Base-by-base conservation (phyloP, 2,113 vertebrate species). In the Pluvialis apricaria region DNA sequence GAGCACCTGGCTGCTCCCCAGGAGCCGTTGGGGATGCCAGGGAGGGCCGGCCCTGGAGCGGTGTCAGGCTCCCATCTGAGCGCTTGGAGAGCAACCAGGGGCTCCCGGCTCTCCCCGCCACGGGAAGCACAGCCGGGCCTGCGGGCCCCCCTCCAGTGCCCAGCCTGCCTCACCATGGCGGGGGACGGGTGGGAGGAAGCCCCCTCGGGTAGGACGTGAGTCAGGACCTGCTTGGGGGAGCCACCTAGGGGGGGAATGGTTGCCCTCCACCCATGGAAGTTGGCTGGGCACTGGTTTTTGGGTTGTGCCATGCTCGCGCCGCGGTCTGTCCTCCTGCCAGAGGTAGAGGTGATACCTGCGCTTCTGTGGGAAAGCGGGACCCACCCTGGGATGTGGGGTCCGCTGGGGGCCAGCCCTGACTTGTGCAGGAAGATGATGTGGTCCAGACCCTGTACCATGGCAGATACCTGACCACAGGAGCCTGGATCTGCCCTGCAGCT, bases 1-100 rank as follows among this genome's bases (percentile, higher is more conserved):
- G 79, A 86, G 82, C 84, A 91, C 81, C 94, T 97, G 94, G 89
- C 93, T 7, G 28, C 62, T 96, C 91, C 94, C 86, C 93, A 97
- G 93, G 64, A 96, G 85, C 64, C 3, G 1, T 44, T 0, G 0
- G 54, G n/a, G n/a, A 88, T 90, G 92, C 96, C 92, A 95, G 90
- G 3, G 4, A 49, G 79, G 87, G 90, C 92, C 0, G 45, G 62
- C 28, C 66, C 72, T 72, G 75, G 71, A 73, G 75, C 8, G 0
- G 19, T 58, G 54, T 83, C 78, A 70, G 88, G 58, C 68, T 95
- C 28, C 54, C 38, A 38, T 92, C 75, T 8, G 1, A 66, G 38
- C 2, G 4, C 68, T 82, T 94, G 85, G 66, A 93, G 58, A 80
- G 29, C 79, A 73, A 90, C 66, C 88, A 92, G 62, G 57, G 57